These are phyloP conservation scores for Sternotherus odoratus DNA, from an alignment of 2,797 vertebrate species.

Conservation along the genomic window DNA sequence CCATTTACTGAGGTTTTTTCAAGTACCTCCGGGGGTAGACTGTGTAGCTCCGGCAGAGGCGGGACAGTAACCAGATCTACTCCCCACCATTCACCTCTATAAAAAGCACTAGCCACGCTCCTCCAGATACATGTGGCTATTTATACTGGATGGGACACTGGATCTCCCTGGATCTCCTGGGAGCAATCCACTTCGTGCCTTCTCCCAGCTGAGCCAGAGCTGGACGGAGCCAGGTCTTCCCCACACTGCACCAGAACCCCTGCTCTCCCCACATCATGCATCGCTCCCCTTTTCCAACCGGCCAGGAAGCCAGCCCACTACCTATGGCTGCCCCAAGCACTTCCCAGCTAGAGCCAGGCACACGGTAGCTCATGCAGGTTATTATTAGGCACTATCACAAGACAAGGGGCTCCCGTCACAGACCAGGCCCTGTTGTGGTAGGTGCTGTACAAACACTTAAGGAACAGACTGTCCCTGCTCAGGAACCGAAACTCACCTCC, in stretches of 20 bases:
- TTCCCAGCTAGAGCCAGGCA: not conserved
- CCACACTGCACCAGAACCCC: not conserved
- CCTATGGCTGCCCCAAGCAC: not conserved
- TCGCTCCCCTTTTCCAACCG: not conserved
- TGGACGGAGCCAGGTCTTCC: not conserved
- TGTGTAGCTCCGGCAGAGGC: too few species aligned
- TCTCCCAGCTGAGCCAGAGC: too few species aligned
- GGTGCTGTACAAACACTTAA: not conserved
- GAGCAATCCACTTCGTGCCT: too few species aligned
- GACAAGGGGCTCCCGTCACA: not conserved
- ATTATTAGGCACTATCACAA: not conserved
- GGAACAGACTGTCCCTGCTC: not conserved
- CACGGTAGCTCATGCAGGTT: not conserved
- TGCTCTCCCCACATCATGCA: not conserved
- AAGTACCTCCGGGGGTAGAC: not conserved
- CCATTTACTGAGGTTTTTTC: not conserved
- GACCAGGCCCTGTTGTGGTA: not conserved
- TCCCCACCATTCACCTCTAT: not conserved
- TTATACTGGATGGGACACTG: not conserved
- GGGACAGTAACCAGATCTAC: not conserved
- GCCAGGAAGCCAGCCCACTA: too few species aligned
- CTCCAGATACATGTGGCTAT: not conserved
- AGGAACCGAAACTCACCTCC: not conserved
- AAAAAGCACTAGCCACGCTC: not conserved
- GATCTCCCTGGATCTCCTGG: not conserved